Evolutionary conservation across 2,797 vertebrate species (phyloP), one percentile per base, ranked within the genome.

Genomic region (Pseudomugil gertrudae): DNA sequence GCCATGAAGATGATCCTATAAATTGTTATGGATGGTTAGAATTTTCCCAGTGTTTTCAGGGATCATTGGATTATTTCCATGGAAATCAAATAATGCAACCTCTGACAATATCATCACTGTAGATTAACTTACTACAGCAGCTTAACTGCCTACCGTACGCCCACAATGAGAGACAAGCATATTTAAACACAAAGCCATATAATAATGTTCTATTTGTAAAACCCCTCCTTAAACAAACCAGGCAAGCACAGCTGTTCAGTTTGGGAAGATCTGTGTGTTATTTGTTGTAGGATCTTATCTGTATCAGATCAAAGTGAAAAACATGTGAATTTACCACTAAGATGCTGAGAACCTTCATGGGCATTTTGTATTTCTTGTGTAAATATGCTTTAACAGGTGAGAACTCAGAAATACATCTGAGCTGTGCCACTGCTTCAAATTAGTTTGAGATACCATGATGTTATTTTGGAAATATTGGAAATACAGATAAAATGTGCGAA

Each of bases 51-150:
- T 65, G 30, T 32, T 30, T 58, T 61, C 51, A 54, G 45, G 55
- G 64, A 66, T 79, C 57, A 78, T 71, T 83, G 27, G 53, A 82
- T 82, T 75, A 63, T 63, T 50, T 68, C 60, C 40, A 38, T 17
- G 43, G 56, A 75, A 83, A 78, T 76, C 72, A 70, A 75, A 74
- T 78, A 73, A 83, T 63, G 50, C 48, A 73, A 40, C 61, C 62
- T 72, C 69, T 14, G 56, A 73, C 69, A 56, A 32, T 66, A 63
- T 70, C 62, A 63, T 57, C 51, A 36, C n/a, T 40, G 45, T 33
- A 59, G 62, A 74, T 75, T 69, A 61, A 66, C 30, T 79, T 57
- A 48, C 33, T 53, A 10, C 21, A 10, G 60, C n/a, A 63, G 45
- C 48, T 56, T 61, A 74, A 78, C 50, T 60, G 54, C 47, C 72